phyloP scores from a whole-genome alignment of 2,888 invertebrate species.

The Eristalis pertinax region DNA sequence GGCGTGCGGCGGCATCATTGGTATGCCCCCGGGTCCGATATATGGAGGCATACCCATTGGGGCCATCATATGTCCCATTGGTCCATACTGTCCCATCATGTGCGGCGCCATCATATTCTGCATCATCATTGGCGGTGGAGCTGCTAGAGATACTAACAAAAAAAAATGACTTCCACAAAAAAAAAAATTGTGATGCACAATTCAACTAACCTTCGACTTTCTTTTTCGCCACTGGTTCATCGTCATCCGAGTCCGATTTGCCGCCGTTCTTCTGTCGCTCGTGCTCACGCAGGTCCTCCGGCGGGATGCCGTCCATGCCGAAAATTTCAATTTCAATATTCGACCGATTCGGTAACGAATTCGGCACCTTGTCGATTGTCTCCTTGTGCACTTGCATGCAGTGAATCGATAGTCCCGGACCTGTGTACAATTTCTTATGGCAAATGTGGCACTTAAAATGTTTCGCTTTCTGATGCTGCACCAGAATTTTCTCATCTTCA shows the following conservation, averaged over 20 bases:
- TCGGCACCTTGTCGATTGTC: constrained; percentile 99
- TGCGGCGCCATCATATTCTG: constrained; percentile 84
- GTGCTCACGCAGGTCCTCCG: constrained; percentile 96
- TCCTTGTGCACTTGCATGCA: constrained; percentile 99
- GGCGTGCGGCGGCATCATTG: constrained; percentile 83
- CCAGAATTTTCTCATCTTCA: constrained; percentile 99
- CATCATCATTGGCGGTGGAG: constrained; percentile 84
- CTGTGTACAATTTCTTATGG: constrained; percentile 98
- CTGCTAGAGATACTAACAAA: constrained; percentile 77
- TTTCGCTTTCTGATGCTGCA: constrained; percentile 99
- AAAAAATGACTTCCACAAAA: background rate
- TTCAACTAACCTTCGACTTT: constrained; percentile 78
- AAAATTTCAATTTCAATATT: constrained; percentile 99
- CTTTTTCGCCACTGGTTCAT: constrained; percentile 91
- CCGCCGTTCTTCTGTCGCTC: constrained; percentile 91
- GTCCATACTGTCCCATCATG: constrained; percentile 83
- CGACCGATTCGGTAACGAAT: constrained; percentile 97
- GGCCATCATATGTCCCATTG: constrained; percentile 86
- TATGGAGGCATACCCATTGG: constrained; percentile 85
- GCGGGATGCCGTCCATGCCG: constrained; percentile 99
- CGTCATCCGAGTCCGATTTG: constrained; percentile 91
- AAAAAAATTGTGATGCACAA: background rate
- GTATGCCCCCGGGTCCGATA: constrained; percentile 85
- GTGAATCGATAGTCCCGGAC: constrained; percentile 98
- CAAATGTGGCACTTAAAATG: constrained; percentile 99